A percentile compares a stretch with the other conserved stretches of the same genome.
Conservation (phyloP, 2,113 vertebrate species). For the Lagopus leucura region DNA sequence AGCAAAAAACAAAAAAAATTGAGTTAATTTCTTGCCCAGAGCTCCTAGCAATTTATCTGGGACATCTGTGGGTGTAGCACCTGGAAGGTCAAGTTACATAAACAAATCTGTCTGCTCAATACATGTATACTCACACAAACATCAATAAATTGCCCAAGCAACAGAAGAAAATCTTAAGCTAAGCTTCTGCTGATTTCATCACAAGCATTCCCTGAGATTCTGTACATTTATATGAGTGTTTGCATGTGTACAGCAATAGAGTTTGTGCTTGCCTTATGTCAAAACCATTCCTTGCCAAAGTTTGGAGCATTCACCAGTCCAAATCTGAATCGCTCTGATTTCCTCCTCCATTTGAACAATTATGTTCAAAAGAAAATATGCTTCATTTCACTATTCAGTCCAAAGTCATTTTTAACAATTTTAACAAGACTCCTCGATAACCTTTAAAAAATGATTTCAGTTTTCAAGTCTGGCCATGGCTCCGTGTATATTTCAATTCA, state of each 20-base stretch:
- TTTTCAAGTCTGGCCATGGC: neutral
- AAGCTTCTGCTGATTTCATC: neutral
- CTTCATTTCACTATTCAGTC: neutral
- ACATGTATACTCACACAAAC: neutral
- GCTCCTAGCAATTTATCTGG: neutral
- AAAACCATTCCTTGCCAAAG: neutral
- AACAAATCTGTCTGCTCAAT: neutral
- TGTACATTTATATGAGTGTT: neutral
- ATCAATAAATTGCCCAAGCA: conserved; percentile 1
- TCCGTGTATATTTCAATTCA: neutral
- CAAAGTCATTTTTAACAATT: neutral
- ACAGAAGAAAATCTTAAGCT: neutral
- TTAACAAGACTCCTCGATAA: neutral
- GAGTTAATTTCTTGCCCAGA: neutral
- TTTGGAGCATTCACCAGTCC: neutral
- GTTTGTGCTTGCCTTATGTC: conserved; percentile 7
- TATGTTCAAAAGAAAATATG: neutral
- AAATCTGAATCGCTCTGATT: neutral
- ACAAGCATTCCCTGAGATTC: neutral
- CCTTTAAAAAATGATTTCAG: conserved; percentile 1
- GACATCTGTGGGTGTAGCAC: neutral
- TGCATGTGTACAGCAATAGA: neutral
- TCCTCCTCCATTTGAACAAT: neutral
- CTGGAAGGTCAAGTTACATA: neutral
- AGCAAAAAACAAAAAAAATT: too few relatives aligned